Conservation (phyloP, 2,113 vertebrate genomes). For the Austrofundulus limnaeus region DNA sequence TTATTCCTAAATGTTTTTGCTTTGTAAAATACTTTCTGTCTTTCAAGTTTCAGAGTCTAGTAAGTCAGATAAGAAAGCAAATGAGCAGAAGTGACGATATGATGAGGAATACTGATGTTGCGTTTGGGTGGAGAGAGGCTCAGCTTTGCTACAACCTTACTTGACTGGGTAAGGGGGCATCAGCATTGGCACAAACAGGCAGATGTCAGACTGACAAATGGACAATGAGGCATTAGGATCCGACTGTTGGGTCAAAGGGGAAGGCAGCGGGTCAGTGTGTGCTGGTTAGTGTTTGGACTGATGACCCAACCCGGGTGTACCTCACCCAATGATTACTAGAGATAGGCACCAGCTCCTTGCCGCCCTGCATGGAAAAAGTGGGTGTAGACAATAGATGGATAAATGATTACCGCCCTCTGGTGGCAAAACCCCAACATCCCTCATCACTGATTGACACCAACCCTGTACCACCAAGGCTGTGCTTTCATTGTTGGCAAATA, state of each 20-base stretch:
- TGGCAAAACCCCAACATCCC: slow-evolving; percentile 37
- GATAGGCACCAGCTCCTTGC: too few relatives aligned
- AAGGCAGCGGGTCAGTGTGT: slow-evolving; percentile 40
- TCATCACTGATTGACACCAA: slow-evolving; percentile 48
- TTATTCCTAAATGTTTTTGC: slow-evolving; percentile 38
- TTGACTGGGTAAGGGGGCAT: slow-evolving; percentile 32
- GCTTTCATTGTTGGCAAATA: slow-evolving; percentile 22
- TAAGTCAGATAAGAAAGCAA: slow-evolving; percentile 24
- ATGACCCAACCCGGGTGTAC: too few relatives aligned
- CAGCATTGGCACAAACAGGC: slow-evolving; percentile 59
- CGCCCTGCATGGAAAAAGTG: slow-evolving; percentile 2
- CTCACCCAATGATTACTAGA: too few relatives aligned
- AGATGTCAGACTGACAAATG: slow-evolving; percentile 10
- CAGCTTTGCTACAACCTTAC: slow-evolving; percentile 55
- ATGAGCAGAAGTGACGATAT: slow-evolving; percentile 12
- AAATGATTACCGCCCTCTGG: slow-evolving; percentile 43
- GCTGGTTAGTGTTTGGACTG: neutral
- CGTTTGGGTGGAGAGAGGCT: slow-evolving; percentile 51
- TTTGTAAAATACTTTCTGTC: slow-evolving; percentile 12
- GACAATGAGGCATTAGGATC: slow-evolving; percentile 47
- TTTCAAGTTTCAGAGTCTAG: slow-evolving; percentile 22
- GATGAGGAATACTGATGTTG: slow-evolving; percentile 19
- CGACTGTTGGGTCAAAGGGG: slow-evolving; percentile 28
- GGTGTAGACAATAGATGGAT: slow-evolving; percentile 3
- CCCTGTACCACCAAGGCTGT: slow-evolving; percentile 48